Evolutionary conservation across 2,113 vertebrate genomes (phyloP).

Genomic region (Phrynosoma platyrhinos): DNA sequence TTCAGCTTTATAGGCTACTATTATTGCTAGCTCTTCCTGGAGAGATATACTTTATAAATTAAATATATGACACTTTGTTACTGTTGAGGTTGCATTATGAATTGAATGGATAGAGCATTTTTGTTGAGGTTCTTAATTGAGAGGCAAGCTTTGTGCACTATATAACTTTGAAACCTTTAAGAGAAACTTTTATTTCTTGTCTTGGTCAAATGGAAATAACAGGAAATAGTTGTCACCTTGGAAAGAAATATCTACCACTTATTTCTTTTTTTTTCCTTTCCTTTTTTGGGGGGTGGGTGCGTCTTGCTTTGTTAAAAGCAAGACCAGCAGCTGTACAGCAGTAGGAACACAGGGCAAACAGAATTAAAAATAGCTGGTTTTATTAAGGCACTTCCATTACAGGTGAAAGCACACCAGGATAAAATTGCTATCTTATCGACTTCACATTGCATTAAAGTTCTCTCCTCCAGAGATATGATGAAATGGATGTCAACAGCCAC

Average conservation of each 20-base stretch:
- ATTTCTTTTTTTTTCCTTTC: neutral
- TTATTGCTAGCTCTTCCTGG: neutral
- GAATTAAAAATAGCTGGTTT: conserved; percentile 56
- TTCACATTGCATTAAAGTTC: conserved; percentile 31
- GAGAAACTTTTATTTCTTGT: conserved; percentile 14
- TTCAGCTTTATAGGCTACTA: neutral
- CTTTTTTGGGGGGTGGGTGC: neutral
- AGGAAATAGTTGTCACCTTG: conserved; percentile 24
- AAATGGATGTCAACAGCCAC: conserved; percentile 37
- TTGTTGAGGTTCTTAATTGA: neutral
- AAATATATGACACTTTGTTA: neutral
- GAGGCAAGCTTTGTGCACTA: neutral
- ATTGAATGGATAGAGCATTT: too few species aligned
- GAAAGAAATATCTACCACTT: conserved; percentile 24
- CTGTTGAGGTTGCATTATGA: neutral
- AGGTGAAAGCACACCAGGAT: conserved; percentile 5
- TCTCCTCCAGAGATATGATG: conserved; percentile 47
- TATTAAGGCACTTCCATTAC: conserved; percentile 35
- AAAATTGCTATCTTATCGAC: conserved; percentile 48
- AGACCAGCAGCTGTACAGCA: conserved; percentile 39
- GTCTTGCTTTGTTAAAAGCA: conserved; percentile 44
- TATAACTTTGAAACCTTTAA: neutral
- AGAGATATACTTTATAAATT: neutral
- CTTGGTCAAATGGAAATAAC: conserved; percentile 27
- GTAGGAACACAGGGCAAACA: conserved; percentile 26